A percentile compares a stretch with the other conserved stretches of the same genome.
Evolutionary conservation across 1,140 invertebrate genomes (phyloP).

Genomic region (Magallana gigas): DNA sequence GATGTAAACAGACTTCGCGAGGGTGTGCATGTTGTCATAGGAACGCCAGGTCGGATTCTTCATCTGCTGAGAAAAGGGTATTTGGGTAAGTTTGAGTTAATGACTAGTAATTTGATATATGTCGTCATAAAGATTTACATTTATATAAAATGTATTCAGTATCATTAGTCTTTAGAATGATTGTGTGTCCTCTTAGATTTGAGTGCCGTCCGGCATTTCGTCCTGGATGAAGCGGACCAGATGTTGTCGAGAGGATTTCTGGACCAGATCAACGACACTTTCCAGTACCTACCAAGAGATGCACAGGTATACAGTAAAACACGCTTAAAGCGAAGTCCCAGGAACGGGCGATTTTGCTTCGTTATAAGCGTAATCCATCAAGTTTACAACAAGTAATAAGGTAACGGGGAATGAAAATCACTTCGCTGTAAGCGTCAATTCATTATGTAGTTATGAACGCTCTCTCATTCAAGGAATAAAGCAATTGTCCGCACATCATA

Average conservation of each 20-base stretch:
- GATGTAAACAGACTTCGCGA: conserved; percentile 95
- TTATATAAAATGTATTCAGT: no score
- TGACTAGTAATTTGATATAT: not conserved
- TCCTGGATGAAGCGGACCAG: conserved; percentile 99
- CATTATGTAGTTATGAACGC: no score
- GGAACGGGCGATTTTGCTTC: no score
- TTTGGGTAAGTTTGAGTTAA: conserved; percentile 82
- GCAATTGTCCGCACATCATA: no score
- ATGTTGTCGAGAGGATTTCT: conserved; percentile 99
- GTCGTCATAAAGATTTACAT: no score
- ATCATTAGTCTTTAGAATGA: no score
- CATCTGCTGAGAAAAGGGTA: conserved; percentile 97
- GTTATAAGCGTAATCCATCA: no score
- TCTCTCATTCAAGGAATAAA: no score
- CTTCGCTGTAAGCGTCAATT: no score
- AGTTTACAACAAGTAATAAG: no score
- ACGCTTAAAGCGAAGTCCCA: no score
- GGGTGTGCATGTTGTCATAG: conserved; percentile 95
- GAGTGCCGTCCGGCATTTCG: conserved; percentile 95
- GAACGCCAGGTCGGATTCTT: conserved; percentile 97
- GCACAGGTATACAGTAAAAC: conserved; percentile 85
- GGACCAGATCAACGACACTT: conserved; percentile 99
- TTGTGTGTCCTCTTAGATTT: conserved; percentile 58
- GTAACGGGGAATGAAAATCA: no score
- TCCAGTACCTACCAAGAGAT: conserved; percentile 91